A percentile compares a stretch with the other conserved stretches of the same genome.
Conservation (phyloP, 2,113 vertebrate species). For the Microcebus murinus region DNA sequence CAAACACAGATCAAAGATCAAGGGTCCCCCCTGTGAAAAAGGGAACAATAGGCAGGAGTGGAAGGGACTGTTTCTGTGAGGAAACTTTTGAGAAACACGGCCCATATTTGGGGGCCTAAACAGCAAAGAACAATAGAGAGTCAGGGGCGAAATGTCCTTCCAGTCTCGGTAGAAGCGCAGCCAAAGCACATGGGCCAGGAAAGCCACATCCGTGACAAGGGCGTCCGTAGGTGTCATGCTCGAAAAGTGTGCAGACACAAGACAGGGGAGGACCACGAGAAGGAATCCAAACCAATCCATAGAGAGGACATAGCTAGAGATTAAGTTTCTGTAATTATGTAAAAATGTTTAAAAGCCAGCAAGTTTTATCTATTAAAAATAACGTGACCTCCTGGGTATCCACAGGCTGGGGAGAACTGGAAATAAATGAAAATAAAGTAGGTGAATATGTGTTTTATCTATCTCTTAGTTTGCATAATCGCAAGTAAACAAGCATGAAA, state of each 20-base stretch:
- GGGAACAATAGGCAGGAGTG: not conserved
- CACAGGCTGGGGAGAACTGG: not conserved
- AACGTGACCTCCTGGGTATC: not conserved
- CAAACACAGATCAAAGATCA: not conserved
- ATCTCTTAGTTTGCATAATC: not conserved
- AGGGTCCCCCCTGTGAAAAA: not conserved
- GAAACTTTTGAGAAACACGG: not conserved
- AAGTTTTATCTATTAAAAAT: not conserved
- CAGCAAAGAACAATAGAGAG: not conserved
- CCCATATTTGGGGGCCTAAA: not conserved
- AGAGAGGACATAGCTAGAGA: too few relatives aligned
- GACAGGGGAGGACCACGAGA: not conserved
- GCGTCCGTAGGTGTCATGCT: fast-evolving
- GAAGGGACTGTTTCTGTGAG: not conserved
- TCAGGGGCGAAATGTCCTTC: not conserved
- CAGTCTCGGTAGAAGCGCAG: not conserved
- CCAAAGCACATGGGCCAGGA: not conserved
- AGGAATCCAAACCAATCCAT: not conserved
- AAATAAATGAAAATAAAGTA: not conserved
- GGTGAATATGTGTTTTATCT: not conserved
- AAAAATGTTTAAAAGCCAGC: not conserved
- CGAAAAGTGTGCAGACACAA: fast-evolving
- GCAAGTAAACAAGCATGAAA: not conserved
- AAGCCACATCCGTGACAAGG: not conserved
- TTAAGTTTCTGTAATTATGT: not conserved